Conservation (phyloP, 2,113 vertebrate genomes). For the Pedetes capensis region DNA sequence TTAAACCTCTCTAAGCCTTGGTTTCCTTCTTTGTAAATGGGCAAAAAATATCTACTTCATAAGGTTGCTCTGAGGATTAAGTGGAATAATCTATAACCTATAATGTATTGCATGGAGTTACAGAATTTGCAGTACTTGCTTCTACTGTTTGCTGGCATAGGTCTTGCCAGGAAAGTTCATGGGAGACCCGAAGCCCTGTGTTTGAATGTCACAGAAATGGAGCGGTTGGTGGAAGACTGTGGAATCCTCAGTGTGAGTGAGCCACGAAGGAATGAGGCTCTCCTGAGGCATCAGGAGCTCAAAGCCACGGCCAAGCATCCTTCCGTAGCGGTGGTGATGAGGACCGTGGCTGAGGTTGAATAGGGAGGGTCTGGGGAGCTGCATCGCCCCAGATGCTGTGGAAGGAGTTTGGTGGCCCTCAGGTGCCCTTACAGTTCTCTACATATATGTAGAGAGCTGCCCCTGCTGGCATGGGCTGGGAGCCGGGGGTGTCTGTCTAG, state of each 20-base stretch:
- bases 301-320: too few species aligned
- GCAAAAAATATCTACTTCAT: background rate
- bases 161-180: background rate
- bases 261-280: background rate
- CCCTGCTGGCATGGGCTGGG: too few species aligned
- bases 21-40: background rate
- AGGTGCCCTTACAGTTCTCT: accelerated
- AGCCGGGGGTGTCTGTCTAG: too few species aligned
- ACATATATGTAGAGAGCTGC: background rate
- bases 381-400: background rate
- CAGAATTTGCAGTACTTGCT: background rate
- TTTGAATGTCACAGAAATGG: background rate
- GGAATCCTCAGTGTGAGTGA: background rate
- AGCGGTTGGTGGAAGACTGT: background rate
- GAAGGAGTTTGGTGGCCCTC: accelerated
- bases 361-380: accelerated
- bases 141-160: background rate
- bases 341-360: background rate
- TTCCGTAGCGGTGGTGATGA: accelerated
- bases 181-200: background rate
- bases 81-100: too few species aligned
- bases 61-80: background rate
- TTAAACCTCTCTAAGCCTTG: background rate
- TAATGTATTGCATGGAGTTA: accelerated
- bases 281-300: background rate